Conservation (phyloP, 2,888 invertebrate species). For the Caenorhabditis wallacei region DNA sequence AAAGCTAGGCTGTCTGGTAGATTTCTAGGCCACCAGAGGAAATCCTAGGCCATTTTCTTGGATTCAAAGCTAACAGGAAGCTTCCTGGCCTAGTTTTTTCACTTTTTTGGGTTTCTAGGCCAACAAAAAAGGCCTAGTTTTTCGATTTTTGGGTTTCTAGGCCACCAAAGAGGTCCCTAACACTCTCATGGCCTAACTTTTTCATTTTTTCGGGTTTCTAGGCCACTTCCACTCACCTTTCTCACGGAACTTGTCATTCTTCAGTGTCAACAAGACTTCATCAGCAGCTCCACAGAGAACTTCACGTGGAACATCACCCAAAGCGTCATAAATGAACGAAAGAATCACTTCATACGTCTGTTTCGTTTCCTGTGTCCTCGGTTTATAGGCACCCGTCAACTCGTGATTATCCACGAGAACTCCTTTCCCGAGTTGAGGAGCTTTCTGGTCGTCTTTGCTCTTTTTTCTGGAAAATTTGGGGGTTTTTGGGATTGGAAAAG, state of each 20-base stretch:
- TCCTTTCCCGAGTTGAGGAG: constrained; percentile 37
- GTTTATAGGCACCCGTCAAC: constrained; percentile 94
- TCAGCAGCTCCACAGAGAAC: constrained; percentile 99
- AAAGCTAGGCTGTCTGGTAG: too few relatives aligned
- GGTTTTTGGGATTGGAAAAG: neutral
- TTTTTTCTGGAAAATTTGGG: constrained; percentile 66
- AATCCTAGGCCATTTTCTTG: too few relatives aligned
- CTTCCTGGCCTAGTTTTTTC: too few relatives aligned
- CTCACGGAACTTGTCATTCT: constrained; percentile 95
- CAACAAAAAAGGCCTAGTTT: too few relatives aligned
- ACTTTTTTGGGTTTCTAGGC: too few relatives aligned
- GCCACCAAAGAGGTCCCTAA: too few relatives aligned
- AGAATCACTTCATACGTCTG: constrained; percentile 97
- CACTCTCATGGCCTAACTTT: too few relatives aligned
- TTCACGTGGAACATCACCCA: constrained; percentile 96
- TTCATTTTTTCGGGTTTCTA: neutral
- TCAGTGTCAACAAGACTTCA: constrained; percentile 95
- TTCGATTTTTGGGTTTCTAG: too few relatives aligned
- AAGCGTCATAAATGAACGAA: constrained; percentile 96
- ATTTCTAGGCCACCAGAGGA: neutral
- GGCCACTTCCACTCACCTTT: constrained; percentile 84
- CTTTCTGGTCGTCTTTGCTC: constrained; percentile 63
- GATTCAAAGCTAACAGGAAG: too few relatives aligned
- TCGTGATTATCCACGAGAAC: constrained; percentile 87
- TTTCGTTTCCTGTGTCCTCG: constrained; percentile 97